These are phyloP conservation scores for Dasysyrphus albostriatus DNA, from an alignment of 2,888 invertebrate species.

Conservation along the genomic window DNA sequence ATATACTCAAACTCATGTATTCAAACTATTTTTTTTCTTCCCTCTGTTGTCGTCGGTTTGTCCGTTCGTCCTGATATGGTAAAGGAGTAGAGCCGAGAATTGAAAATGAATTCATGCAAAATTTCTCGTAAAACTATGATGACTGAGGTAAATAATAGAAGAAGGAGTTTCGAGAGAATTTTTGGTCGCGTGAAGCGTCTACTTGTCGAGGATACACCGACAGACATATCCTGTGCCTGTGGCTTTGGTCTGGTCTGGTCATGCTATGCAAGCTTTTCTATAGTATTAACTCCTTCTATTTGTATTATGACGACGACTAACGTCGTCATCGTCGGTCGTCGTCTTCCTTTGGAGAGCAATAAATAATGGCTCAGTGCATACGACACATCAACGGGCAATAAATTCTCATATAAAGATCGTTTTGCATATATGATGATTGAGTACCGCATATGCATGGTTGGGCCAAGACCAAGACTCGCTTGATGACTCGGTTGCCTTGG, in stretches of 20 bases:
- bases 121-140: constrained; percentile 36
- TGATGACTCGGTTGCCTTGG: constrained; percentile 31
- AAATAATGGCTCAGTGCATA: constrained; percentile 73
- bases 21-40: constrained; percentile 22
- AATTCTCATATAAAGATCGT: constrained; percentile 68
- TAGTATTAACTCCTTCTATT: background rate
- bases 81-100: constrained; percentile 10
- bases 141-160: constrained; percentile 6
- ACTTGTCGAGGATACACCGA: constrained; percentile 53
- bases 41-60: background rate
- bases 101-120: constrained; percentile 54
- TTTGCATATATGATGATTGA: constrained; percentile 73
- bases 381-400: constrained; percentile 73
- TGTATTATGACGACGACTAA: background rate
- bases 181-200: constrained; percentile 65
- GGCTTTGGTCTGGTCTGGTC: constrained; percentile 27
- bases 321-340: constrained; percentile 11
- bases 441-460: constrained; percentile 53
- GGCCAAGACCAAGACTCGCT: background rate
- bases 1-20: constrained; percentile 1
- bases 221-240: constrained; percentile 56
- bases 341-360: constrained; percentile 52
- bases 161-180: constrained; percentile 28
- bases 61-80: constrained; percentile 38
- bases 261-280: constrained; percentile 26